These are phyloP conservation scores for Crematogaster levior DNA, from an alignment of 2,888 invertebrate genomes.

Conservation along the genomic window DNA sequence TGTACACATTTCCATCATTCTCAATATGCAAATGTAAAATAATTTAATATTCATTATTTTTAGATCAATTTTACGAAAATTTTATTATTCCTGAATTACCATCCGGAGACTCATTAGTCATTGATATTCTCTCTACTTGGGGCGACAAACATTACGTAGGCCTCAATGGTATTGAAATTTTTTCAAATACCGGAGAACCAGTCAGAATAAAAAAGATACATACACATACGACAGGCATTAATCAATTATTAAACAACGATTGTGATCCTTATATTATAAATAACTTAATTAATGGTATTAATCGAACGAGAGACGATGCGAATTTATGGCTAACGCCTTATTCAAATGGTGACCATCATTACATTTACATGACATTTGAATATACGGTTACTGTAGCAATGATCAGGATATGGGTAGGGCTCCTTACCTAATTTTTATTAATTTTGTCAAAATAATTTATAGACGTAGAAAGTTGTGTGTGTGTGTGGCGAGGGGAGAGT, in stretches of 20 bases:
- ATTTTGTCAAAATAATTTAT: constrained; percentile 6
- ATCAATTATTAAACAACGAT: constrained; percentile 90
- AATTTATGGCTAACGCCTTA: constrained; percentile 92
- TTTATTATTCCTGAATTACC: constrained; percentile 93
- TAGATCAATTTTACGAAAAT: constrained; percentile 79
- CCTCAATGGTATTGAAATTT: constrained; percentile 92
- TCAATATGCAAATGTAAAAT: neutral
- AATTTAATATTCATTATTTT: constrained; percentile 11
- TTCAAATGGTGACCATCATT: constrained; percentile 88
- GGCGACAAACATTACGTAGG: constrained; percentile 93
- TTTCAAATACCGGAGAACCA: constrained; percentile 88
- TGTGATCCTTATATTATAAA: constrained; percentile 88
- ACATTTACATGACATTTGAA: constrained; percentile 88
- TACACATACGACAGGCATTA: constrained; percentile 87
- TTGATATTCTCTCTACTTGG: constrained; percentile 92
- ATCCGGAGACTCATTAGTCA: constrained; percentile 88
- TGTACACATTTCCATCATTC: neutral
- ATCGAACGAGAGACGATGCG: constrained; percentile 91
- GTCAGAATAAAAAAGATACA: constrained; percentile 88
- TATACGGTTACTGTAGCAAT: constrained; percentile 87
- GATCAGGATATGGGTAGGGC: constrained; percentile 90
- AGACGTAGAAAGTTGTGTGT: neutral
- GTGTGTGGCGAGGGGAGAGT: too few relatives aligned
- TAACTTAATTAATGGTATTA: constrained; percentile 90
- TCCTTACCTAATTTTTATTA: constrained; percentile 11